Base-by-base conservation (phyloP, 2,888 invertebrate genomes). In the Eristalis intricaria region DNA sequence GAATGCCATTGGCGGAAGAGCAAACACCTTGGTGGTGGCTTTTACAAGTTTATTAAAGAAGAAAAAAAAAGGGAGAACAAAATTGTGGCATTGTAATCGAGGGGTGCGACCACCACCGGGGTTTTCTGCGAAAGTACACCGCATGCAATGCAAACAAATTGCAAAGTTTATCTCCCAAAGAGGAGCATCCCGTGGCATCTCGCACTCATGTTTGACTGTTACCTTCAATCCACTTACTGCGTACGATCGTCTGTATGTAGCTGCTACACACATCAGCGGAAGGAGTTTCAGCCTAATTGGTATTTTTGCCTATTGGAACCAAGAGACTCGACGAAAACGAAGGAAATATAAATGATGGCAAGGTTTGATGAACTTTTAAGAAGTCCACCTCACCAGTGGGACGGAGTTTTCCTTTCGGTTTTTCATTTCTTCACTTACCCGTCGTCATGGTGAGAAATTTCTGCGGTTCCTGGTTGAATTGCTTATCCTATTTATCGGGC, bases 331-430 rank as follows among this genome's bases (percentile, higher is more conserved):
- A 56, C n/a, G 32, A 26, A 32, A 50, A 73, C 19, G 4, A 32
- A 29, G 23, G 56, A 68, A 58, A 69, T 73, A 69, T 22, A 5
- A 7, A 32, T 32, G 32, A 32, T 19, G 19, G 8, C 50, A 50
- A 69, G 50, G 82, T 86, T 86, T 83, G 83, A 86, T 78, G 86
- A 86, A 86, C 83, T 75, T 71, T 82, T 35, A 86, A 74, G 29
- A 74, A 65, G 58, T 70, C 61, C 66, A 63, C 40, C 75, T 38
- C 50, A 19, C 26, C 50, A 26, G 26, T 61, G 29, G 35, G 13
- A 8, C 23, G 8, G 56, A 19, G 22, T 60, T 73, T 80, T 29
- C 29, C 8, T 50, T 26, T 7, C 4, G 5, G 13, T 56, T 56
- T 64, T 63, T 32, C 43, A 40, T 23, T 65, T 60, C 64, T 38